Evolutionary conservation across 2,888 invertebrate genomes (phyloP).

Genomic region (Melinopterus prodromus): DNA sequence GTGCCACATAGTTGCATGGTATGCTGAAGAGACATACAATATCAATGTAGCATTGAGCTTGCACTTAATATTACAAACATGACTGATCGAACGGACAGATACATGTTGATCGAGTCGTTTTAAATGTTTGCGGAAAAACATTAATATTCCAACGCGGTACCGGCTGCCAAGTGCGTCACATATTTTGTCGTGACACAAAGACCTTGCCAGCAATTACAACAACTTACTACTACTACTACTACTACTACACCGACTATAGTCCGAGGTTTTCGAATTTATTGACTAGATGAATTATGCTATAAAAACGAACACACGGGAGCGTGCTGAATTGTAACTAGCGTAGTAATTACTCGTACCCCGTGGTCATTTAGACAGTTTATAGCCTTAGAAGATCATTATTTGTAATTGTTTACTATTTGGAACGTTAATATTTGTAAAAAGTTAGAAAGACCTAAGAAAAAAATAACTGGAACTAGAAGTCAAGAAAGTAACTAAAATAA

Average conservation of each 20-base stretch:
- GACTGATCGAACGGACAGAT: not conserved
- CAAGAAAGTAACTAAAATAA: no score
- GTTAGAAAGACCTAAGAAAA: no score
- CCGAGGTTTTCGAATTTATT: constrained; percentile 12
- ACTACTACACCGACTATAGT: not conserved
- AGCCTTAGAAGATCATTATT: no score
- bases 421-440: no score
- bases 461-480: no score
- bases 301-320: no score
- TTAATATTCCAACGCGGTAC: constrained; percentile 10
- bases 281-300: no score
- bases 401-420: no score
- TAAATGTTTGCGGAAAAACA: constrained; percentile 15
- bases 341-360: not conserved
- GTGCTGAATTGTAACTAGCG: not conserved
- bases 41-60: not conserved
- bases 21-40: not conserved
- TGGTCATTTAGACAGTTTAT: not conserved
- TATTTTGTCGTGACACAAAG: constrained; percentile 8
- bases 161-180: not conserved
- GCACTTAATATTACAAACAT: not conserved
- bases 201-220: constrained; percentile 9
- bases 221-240: not conserved
- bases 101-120: not conserved
- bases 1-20: not conserved